Base-by-base conservation (phyloP, 2,797 vertebrate genomes). In the Lepus townsendii region DNA sequence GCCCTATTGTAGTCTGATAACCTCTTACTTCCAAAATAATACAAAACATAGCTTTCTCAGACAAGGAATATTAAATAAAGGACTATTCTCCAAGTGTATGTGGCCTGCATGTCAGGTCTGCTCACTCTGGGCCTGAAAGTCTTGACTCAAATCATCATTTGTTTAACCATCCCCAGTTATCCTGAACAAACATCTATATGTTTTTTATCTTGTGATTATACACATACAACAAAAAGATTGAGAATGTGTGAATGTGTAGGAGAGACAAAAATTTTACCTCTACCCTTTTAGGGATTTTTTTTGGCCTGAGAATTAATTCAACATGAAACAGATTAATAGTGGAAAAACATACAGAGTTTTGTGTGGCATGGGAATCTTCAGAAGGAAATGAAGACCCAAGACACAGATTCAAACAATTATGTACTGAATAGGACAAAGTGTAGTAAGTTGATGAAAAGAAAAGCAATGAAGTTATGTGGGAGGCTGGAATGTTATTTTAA, bases 31-130 rank as follows among this genome's bases (percentile, higher is more conserved):
- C 24, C 63, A 89, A 84, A 68, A 35, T 69, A 77, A 47, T 38
- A 62, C 62, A 52, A 77, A 63, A 65, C 57, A 82, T 30, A 66
- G 62, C 62, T 75, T 83, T 93, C 65, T 89, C 63, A 83, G 63
- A 71, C 26, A 42, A 84, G 26, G 35, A 27, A 52, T 78, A 60
- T 60, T 78, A 78, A 38, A 38, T 60, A 62, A 83, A 83, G 63
- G n/a, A 62, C 26, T 71, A 1, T 84, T 71, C 26, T 84, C 20
- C 52, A 72, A 7, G 27, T 26, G 26, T 42, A 7, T 42, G 14
- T 54, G 42, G 27, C 7, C n/a, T 54, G 26, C n/a, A 71, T 66
- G 54, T 80, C n/a, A 14, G 19, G 47, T 89, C 63, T 78, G n/a
- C 54, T 89, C 32, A n/a, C 20, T 63, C 63, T 71, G 52, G 79